phyloP scores from a whole-genome alignment of 2,888 invertebrate genomes.

The Epinotia ramella region DNA sequence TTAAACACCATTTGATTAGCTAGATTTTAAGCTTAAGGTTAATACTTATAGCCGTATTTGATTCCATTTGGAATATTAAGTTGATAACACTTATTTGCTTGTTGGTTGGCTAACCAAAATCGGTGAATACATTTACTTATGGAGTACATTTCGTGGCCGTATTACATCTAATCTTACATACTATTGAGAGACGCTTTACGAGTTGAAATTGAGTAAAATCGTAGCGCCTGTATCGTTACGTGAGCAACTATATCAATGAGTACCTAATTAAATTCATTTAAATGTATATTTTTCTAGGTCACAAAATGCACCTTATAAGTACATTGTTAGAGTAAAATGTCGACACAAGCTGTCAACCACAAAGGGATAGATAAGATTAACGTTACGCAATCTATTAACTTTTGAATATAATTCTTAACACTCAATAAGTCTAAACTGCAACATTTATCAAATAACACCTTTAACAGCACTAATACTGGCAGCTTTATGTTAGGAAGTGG shows the following conservation, averaged over 20 bases:
- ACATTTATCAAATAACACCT: constrained; percentile 54
- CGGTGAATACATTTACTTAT: constrained; percentile 22
- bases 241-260: constrained; percentile 34
- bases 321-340: constrained; percentile 53
- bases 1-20: constrained; percentile 36
- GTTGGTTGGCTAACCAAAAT: constrained; percentile 20
- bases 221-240: constrained; percentile 12
- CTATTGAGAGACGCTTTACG: constrained; percentile 26
- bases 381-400: constrained; percentile 66
- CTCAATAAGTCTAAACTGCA: constrained; percentile 61
- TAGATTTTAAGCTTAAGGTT: constrained; percentile 26
- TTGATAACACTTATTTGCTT: constrained; percentile 13
- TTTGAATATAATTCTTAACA: constrained; percentile 65
- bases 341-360: constrained; percentile 64
- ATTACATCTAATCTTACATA: constrained; percentile 31
- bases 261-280: neutral
- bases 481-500: constrained; percentile 55
- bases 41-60: constrained; percentile 7
- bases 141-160: constrained; percentile 40
- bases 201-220: constrained; percentile 14
- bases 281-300: constrained; percentile 41
- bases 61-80: constrained; percentile 26
- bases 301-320: constrained; percentile 39
- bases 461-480: constrained; percentile 75
- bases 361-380: constrained; percentile 68